These are phyloP conservation scores for Brachionus rotundiformis DNA, from an alignment of 1,140 invertebrate species.

Conservation along the genomic window DNA sequence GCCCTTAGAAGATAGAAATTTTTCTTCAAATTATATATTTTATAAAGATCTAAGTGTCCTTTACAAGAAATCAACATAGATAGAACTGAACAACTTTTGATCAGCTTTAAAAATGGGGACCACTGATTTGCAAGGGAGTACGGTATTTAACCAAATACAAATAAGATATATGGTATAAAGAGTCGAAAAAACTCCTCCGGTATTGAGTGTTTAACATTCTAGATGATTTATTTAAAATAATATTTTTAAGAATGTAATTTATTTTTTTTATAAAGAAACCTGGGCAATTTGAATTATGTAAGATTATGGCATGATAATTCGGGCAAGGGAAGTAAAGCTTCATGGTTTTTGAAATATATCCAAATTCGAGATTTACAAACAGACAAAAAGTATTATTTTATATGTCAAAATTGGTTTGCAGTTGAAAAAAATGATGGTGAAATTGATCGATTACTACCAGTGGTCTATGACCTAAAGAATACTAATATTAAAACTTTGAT, in stretches of 20 bases:
- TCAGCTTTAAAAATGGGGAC: too few relatives aligned
- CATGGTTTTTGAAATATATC: constrained; percentile 67
- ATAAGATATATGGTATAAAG: too few relatives aligned
- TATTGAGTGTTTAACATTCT: too few relatives aligned
- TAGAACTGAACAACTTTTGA: too few relatives aligned
- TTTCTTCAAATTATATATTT: too few relatives aligned
- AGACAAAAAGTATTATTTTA: constrained; percentile 66
- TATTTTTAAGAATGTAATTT: not conserved
- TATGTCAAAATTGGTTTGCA: constrained; percentile 67
- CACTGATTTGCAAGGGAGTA: too few relatives aligned
- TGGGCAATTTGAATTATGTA: constrained; percentile 66
- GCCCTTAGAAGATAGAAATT: too few relatives aligned
- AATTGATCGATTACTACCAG: constrained; percentile 67
- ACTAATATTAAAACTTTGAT: constrained; percentile 66
- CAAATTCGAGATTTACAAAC: constrained; percentile 67
- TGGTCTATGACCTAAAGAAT: constrained; percentile 65
- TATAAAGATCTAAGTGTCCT: too few relatives aligned
- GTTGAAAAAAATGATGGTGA: constrained; percentile 68
- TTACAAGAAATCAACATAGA: too few relatives aligned
- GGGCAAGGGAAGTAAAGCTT: constrained; percentile 65
- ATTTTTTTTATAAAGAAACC: constrained; percentile 56
- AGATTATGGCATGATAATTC: constrained; percentile 69
- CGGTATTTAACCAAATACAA: too few relatives aligned
- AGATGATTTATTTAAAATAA: not conserved
- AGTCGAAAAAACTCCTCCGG: too few relatives aligned